Evolutionary conservation across 2,888 invertebrate species (phyloP), one percentile per base, ranked within the genome.

Genomic region (Cephonodes hylas): DNA sequence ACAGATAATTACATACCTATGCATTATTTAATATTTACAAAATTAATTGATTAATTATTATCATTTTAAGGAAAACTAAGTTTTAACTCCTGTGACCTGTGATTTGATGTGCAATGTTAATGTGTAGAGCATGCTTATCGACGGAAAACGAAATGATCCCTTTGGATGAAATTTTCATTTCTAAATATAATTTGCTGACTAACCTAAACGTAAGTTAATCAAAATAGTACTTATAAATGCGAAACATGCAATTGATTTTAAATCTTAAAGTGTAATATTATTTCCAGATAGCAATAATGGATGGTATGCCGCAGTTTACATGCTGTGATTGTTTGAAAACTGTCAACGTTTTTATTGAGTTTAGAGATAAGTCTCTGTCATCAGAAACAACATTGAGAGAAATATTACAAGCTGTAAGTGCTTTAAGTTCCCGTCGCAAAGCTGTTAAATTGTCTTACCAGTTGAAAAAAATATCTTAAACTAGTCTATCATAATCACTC

Each of bases 81-180:
- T 1, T 25, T 25, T 27, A 13, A 13, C 18, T 53, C 6, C 53
- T 53, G 13, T n/a, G n/a, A 13, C 25, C 27, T 3, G 13, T 27
- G 2, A 22, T 53, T 53, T 8, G 0, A 18, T 15, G 1, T 44
- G 64, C n/a, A 31, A 86, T 86, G 85, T 75, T 78, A 22, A 74
- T 81, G 65, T 89, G 89, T 70, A 79, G 88, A 70, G 83, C 83
- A 22, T 89, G 89, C 74, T 69, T 88, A 64, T 60, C 75, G 61
- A 72, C 75, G 23, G 78, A 74, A 53, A 70, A 64, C 53, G 65
- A 67, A 22, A 67, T 86, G 68, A 63, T 73, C 48, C 68, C 67
- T 20, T 62, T 88, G 42, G 75, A 85, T 67, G 79, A 81, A 64
- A 63, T 59, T 60, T 79, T 80, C 60, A 64, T 84, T 31, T 63